A percentile compares a stretch with the other conserved stretches of the same genome.
phyloP scores from a whole-genome alignment of 2,113 vertebrate species.

The Bucco capensis region DNA sequence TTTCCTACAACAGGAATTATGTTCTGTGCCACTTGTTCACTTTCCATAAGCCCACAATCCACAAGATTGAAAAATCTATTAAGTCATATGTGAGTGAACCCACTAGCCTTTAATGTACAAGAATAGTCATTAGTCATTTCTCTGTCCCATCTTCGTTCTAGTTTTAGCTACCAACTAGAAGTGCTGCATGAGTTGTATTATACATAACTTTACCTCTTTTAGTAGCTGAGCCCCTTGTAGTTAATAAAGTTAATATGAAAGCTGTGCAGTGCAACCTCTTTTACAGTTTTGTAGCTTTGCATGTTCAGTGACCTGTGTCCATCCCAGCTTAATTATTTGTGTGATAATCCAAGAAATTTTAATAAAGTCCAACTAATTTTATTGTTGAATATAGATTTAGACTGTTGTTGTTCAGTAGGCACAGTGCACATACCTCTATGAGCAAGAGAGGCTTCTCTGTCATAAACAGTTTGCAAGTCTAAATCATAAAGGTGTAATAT shows the following conservation, averaged over 20 bases:
- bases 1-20: neutral
- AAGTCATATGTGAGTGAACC: constrained; percentile 13
- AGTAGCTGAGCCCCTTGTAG: neutral
- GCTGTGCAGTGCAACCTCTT: neutral
- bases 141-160: neutral
- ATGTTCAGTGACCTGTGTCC: neutral
- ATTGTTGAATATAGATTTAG: neutral
- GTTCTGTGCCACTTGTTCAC: neutral
- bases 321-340: neutral
- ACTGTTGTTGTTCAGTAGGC: neutral
- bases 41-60: constrained; percentile 9
- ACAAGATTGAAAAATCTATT: constrained; percentile 47
- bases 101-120: neutral
- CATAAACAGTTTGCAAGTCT: neutral
- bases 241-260: neutral
- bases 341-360: neutral
- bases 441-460: neutral
- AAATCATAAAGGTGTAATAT: neutral
- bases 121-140: neutral
- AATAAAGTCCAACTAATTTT: neutral
- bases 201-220: neutral
- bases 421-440: neutral
- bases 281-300: neutral
- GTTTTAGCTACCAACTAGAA: neutral
- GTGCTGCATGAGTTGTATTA: neutral